Evolutionary conservation across 2,888 invertebrate species (phyloP).

Genomic region (Agrotis segetum): DNA sequence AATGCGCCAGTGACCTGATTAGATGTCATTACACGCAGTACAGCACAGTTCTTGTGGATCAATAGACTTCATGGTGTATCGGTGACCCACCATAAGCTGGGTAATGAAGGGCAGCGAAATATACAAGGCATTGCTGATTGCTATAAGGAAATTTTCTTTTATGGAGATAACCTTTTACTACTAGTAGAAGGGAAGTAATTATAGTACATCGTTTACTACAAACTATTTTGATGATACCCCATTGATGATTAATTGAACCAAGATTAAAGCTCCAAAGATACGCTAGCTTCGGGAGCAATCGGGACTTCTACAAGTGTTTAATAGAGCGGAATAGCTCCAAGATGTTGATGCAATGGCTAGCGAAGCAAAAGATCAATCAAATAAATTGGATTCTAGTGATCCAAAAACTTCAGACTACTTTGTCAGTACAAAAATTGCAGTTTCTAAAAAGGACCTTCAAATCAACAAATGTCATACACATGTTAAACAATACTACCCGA

Average conservation of each 20-base stretch:
- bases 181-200: too few species aligned
- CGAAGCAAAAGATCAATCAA: constrained; percentile 16
- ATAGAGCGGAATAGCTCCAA: neutral
- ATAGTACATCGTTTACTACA: too few species aligned
- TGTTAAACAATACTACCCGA: neutral
- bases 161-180: too few species aligned
- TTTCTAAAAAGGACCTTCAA: neutral
- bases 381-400: constrained; percentile 7
- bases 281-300: neutral
- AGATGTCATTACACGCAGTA: constrained; percentile 26
- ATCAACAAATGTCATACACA: constrained; percentile 3
- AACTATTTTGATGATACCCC: too few species aligned
- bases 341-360: neutral
- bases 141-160: too few species aligned
- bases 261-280: neutral
- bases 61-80: constrained; percentile 22
- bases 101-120: neutral
- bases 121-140: too few species aligned
- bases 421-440: neutral
- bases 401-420: neutral
- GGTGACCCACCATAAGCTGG: neutral
- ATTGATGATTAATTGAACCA: neutral
- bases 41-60: constrained; percentile 39
- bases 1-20: constrained; percentile 53
- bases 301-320: neutral